Conservation (phyloP, 2,888 invertebrate species). For the Cataglyphis livida region DNA sequence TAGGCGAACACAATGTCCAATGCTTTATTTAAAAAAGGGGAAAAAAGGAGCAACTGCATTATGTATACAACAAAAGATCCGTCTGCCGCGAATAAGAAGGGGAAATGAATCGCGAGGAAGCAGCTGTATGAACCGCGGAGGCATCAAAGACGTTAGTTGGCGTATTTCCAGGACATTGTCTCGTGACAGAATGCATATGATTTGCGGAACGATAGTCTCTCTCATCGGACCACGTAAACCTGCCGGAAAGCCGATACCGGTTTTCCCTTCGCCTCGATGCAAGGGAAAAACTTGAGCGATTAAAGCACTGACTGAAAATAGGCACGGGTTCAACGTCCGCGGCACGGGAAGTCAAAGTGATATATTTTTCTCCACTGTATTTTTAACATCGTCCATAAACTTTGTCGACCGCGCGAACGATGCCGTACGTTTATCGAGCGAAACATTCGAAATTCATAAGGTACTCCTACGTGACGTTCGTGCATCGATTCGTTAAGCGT, state of each 20-base stretch:
- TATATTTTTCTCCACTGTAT: constrained; percentile 52
- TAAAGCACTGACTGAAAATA: constrained; percentile 60
- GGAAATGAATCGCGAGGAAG: constrained; percentile 48
- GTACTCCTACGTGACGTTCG: background rate
- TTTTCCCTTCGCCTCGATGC: background rate
- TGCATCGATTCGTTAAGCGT: constrained; percentile 16
- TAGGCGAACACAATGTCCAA: background rate
- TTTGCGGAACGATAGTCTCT: constrained; percentile 3
- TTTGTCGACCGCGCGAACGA: constrained; percentile 30
- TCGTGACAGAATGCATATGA: constrained; percentile 52
- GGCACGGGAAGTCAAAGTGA: background rate
- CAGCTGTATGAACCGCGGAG: constrained; percentile 45
- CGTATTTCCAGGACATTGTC: constrained; percentile 75
- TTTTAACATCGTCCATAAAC: constrained; percentile 63
- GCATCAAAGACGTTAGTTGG: constrained; percentile 61
- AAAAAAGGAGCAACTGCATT: constrained; percentile 17
- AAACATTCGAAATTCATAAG: constrained; percentile 28
- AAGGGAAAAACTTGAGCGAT: constrained; percentile 31
- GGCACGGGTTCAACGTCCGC: constrained; percentile 57
- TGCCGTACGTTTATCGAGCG: constrained; percentile 11
- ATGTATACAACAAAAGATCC: constrained; percentile 43
- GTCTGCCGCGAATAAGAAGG: background rate
- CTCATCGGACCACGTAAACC: constrained; percentile 9
- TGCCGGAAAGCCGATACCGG: constrained; percentile 42
- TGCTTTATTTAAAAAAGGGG: constrained; percentile 14